A percentile compares a stretch with the other conserved stretches of the same genome.
Conservation (phyloP, 2,797 vertebrate genomes). For the Miichthys miiuy region DNA sequence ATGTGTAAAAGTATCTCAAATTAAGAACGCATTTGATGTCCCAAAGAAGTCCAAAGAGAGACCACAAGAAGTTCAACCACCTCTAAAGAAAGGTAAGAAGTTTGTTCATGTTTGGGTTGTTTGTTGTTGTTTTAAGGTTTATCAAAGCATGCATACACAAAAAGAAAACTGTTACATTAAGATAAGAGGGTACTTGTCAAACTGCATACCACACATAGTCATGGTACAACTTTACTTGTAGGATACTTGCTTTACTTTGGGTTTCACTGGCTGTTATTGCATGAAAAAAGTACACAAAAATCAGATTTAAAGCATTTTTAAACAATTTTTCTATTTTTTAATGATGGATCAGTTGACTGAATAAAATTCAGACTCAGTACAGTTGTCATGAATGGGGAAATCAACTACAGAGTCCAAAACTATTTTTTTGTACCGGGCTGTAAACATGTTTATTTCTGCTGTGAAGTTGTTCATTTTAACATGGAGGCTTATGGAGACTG, state of each 20-base stretch:
- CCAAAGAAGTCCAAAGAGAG: conserved; percentile 79
- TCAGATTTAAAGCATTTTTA: not conserved
- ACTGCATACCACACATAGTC: conserved; percentile 14
- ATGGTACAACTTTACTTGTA: not conserved
- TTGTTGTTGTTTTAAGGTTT: not conserved
- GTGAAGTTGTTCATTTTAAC: too few species aligned
- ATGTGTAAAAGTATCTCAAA: conserved; percentile 80
- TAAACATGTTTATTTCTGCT: too few species aligned
- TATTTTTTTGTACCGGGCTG: too few species aligned
- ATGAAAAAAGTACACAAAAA: not conserved
- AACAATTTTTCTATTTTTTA: not conserved
- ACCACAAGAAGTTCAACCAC: conserved; percentile 65
- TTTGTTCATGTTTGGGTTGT: not conserved
- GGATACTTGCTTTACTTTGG: not conserved
- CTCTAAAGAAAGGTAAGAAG: conserved; percentile 80
- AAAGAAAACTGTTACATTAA: not conserved
- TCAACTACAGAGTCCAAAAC: too few species aligned
- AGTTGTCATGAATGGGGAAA: too few species aligned
- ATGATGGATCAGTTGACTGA: not conserved
- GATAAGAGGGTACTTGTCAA: conserved; percentile 17
- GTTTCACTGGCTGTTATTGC: too few species aligned
- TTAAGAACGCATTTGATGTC: conserved; percentile 82
- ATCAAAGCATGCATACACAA: conserved; percentile 1
- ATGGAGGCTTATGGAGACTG: too few species aligned
- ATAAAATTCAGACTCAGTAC: too few species aligned